A percentile compares a stretch with the other conserved stretches of the same genome.
Conservation (phyloP, 2,888 invertebrate genomes). For the Aplocera efformata region DNA sequence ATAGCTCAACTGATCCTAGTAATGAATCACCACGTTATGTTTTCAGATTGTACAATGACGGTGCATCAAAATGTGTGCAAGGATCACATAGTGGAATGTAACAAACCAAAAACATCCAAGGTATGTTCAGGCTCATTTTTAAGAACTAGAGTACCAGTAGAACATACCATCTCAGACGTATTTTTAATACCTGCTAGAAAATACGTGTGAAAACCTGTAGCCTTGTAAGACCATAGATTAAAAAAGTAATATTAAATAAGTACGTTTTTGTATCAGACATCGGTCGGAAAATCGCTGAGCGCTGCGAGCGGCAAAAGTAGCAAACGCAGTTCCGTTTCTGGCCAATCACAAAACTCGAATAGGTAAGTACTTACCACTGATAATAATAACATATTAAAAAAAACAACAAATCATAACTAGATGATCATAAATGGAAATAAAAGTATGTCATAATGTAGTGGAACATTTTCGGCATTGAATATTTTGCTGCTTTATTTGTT, state of each 20-base stretch:
- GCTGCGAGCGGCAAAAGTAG: conserved; percentile 70
- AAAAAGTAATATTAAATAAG: no score
- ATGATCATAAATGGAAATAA: conserved; percentile 28
- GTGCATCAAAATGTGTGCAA: conserved; percentile 94
- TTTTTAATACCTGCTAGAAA: no score
- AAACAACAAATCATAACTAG: conserved; percentile 4
- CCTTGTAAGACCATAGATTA: no score
- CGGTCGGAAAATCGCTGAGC: conserved; percentile 69
- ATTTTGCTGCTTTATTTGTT: conserved; percentile 73
- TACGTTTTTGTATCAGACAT: conserved; percentile 50
- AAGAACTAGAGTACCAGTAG: no score
- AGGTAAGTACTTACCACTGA: conserved; percentile 52
- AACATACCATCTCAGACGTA: no score
- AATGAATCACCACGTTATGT: not conserved
- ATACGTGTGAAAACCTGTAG: no score
- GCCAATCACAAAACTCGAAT: conserved; percentile 69
- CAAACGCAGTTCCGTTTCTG: conserved; percentile 71
- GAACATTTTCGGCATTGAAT: conserved; percentile 54
- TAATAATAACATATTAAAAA: conserved; percentile 23
- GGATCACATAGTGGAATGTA: conserved; percentile 92
- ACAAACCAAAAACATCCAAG: conserved; percentile 85
- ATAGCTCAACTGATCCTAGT: no score
- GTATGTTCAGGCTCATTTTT: conserved; percentile 44
- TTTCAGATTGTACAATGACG: conserved; percentile 90
- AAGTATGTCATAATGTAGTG: conserved; percentile 33